Conservation (phyloP, 2,797 vertebrate genomes). For the Taeniopygia guttata region DNA sequence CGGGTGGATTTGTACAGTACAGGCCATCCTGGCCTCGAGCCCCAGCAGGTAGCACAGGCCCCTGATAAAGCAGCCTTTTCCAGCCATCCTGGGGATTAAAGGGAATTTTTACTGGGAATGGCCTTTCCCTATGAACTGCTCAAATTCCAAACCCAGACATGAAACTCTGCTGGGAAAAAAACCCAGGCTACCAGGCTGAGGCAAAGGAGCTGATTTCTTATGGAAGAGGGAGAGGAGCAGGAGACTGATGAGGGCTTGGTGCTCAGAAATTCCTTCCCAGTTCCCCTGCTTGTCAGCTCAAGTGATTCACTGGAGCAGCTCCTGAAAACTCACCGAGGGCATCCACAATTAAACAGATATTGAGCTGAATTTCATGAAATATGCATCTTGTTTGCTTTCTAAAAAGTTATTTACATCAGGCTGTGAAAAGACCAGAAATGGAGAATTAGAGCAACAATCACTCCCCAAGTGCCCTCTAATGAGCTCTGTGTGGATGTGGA, state of each 20-base stretch:
- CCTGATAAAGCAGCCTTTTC: not conserved
- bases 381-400: conserved; percentile 63
- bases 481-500: not conserved
- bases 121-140: not conserved
- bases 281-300: not conserved
- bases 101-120: not conserved
- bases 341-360: conserved; percentile 67
- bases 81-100: not conserved
- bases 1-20: not conserved
- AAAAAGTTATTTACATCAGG: conserved; percentile 59
- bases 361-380: conserved; percentile 68
- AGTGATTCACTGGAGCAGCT: not conserved
- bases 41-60: too few relatives aligned
- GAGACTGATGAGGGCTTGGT: not conserved
- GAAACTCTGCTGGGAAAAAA: not conserved
- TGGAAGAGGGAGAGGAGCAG: not conserved
- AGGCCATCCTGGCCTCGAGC: not conserved
- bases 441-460: conserved; percentile 25
- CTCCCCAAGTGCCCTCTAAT: not conserved
- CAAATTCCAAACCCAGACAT: not conserved
- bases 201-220: not conserved
- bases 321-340: not conserved
- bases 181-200: not conserved
- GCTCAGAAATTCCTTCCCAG: not conserved
- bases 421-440: conserved; percentile 24